phyloP scores from a whole-genome alignment of 2,113 vertebrate genomes.

The Guaruba guarouba region DNA sequence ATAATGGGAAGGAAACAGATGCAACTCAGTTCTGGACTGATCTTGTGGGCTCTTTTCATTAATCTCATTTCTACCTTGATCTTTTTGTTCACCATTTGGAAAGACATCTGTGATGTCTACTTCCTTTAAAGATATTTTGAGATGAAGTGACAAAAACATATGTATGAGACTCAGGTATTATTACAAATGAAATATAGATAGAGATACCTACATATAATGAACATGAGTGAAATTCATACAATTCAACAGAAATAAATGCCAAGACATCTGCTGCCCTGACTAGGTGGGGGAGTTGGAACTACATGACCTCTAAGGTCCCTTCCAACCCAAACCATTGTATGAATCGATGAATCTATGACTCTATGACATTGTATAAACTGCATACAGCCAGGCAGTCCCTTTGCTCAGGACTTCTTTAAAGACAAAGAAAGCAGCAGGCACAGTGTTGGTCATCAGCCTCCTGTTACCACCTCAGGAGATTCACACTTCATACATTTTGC shows the following conservation, averaged over 20 bases:
- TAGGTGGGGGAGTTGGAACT: not conserved
- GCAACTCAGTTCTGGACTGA: not conserved
- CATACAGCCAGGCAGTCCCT: not conserved
- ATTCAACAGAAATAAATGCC: not conserved
- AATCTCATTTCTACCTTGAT: not conserved
- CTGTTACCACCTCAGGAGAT: not conserved
- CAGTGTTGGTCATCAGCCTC: not conserved
- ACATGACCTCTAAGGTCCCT: not conserved
- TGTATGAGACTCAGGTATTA: not conserved
- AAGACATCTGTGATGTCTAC: not conserved
- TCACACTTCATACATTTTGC: not conserved
- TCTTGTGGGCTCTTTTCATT: not conserved
- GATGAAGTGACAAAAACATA: not conserved
- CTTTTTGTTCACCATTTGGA: not conserved
- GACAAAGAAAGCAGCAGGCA: not conserved
- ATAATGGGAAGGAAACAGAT: not conserved
- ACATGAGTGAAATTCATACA: not conserved
- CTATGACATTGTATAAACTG: not conserved
- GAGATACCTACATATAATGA: not conserved
- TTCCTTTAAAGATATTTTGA: not conserved
- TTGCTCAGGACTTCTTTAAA: not conserved
- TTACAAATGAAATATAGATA: not conserved
- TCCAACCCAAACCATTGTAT: not conserved
- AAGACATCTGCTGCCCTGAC: not conserved
- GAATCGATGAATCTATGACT: not conserved